Evolutionary conservation across 2,113 vertebrate genomes (phyloP).

Genomic region (Halichoerus grypus): DNA sequence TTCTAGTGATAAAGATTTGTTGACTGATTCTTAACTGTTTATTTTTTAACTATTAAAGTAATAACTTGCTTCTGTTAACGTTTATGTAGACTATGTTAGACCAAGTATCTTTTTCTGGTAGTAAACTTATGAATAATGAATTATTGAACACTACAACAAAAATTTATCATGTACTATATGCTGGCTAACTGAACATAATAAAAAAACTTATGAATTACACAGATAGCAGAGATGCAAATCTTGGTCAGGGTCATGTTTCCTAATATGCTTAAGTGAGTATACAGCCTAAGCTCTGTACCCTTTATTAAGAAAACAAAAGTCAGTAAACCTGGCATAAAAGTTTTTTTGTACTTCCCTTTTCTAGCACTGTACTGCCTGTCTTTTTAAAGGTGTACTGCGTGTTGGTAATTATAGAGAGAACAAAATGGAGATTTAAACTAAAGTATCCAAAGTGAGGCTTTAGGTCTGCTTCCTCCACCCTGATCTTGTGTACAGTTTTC

Average conservation of each 20-base stretch:
- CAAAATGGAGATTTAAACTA: slow-evolving; percentile 70
- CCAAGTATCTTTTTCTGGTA: slow-evolving; percentile 54
- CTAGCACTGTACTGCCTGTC: neutral
- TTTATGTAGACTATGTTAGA: slow-evolving; percentile 29
- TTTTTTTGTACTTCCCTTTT: slow-evolving; percentile 42
- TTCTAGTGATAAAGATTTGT: slow-evolving; percentile 21
- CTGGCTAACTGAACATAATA: too few relatives aligned
- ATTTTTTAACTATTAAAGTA: slow-evolving; percentile 42
- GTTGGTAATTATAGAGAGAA: slow-evolving; percentile 76
- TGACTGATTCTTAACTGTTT: slow-evolving; percentile 31
- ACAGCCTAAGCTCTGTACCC: slow-evolving; percentile 37
- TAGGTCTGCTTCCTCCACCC: slow-evolving; percentile 57
- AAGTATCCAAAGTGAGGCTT: slow-evolving; percentile 68
- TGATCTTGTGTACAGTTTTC: slow-evolving; percentile 71
- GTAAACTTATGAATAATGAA: neutral
- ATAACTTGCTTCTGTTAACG: slow-evolving; percentile 15
- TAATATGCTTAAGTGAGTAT: neutral
- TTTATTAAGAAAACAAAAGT: slow-evolving; percentile 69
- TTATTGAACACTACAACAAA: too few relatives aligned
- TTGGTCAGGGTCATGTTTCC: slow-evolving; percentile 11
- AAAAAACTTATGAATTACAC: neutral
- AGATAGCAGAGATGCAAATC: slow-evolving; percentile 22
- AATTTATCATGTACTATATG: too few relatives aligned
- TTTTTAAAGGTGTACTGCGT: slow-evolving; percentile 64
- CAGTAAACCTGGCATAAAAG: neutral